A percentile compares a stretch with the other conserved stretches of the same genome.
phyloP scores from a whole-genome alignment of 2,888 invertebrate species.

The Drosophila lacicola region DNA sequence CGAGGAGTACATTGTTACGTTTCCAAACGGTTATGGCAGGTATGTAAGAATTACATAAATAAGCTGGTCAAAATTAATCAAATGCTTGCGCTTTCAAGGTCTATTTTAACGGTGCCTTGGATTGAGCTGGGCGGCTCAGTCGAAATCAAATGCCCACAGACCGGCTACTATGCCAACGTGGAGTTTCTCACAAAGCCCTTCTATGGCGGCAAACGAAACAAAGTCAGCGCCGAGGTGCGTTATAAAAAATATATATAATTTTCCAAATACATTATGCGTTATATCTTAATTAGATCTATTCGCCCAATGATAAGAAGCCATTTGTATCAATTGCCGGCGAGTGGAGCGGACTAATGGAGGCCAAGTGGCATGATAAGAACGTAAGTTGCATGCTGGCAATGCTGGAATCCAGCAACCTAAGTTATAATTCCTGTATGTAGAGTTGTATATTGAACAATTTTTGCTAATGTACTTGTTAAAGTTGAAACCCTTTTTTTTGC shows the following conservation, averaged over 20 bases:
- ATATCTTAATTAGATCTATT: conserved; percentile 85
- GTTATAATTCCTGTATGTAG: conserved; percentile 44
- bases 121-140: conserved; percentile 98
- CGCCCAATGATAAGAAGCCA: conserved; percentile 94
- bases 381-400: conserved; percentile 68
- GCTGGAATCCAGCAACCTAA: neutral
- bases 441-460: conserved; percentile 47
- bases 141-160: conserved; percentile 95
- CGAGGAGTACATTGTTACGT: conserved; percentile 97
- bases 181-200: conserved; percentile 99
- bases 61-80: neutral
- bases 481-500: conserved; percentile 31
- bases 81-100: conserved; percentile 86
- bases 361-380: conserved; percentile 91
- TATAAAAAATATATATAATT: neutral
- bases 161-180: conserved; percentile 95
- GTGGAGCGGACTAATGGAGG: conserved; percentile 98
- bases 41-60: conserved; percentile 71
- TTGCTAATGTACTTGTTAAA: conserved; percentile 43
- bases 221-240: conserved; percentile 92
- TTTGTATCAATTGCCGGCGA: conserved; percentile 96
- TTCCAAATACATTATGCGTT: neutral
- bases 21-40: conserved; percentile 99
- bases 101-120: conserved; percentile 99
- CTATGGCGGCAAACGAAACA: conserved; percentile 97